Percentiles rank a stretch among this genome's conserved stretches.
Evolutionary conservation across 2,888 invertebrate genomes (phyloP).

Genomic region (Cantharis flavilabris): DNA sequence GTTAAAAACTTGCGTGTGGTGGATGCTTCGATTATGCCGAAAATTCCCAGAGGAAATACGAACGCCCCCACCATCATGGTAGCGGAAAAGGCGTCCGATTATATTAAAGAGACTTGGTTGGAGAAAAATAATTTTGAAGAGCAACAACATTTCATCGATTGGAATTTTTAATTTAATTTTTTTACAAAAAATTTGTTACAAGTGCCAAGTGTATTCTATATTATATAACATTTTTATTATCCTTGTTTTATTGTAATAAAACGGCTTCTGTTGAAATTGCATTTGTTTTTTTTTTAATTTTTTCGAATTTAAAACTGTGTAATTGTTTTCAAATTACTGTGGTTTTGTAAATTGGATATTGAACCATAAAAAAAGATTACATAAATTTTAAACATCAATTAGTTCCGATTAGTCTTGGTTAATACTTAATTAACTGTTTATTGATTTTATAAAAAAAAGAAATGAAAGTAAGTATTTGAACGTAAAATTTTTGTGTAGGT

Average conservation of each 20-base stretch:
- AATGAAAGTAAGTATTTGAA: neutral
- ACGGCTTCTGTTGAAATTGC: neutral
- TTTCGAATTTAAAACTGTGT: neutral
- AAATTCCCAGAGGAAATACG: conserved; percentile 58
- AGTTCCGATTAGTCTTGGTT: neutral
- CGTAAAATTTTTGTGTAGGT: neutral
- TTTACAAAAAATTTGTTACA: neutral
- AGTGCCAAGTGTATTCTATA: neutral
- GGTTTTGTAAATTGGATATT: neutral
- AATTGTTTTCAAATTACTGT: neutral
- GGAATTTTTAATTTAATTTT: conserved; percentile 1
- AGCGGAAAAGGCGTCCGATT: conserved; percentile 54
- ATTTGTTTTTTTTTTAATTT: neutral
- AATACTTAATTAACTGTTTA: neutral
- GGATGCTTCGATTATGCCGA: conserved; percentile 71
- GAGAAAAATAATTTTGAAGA: neutral
- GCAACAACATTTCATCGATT: neutral
- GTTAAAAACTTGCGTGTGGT: conserved; percentile 67
- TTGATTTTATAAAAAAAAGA: neutral
- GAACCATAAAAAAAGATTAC: neutral
- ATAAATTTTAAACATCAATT: neutral
- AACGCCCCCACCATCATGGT: conserved; percentile 56
- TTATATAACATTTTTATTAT: neutral
- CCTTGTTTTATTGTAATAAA: neutral
- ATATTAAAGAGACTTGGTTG: conserved; percentile 44